Evolutionary conservation across 2,888 invertebrate genomes (phyloP).

Genomic region (Mystacides longicornis): DNA sequence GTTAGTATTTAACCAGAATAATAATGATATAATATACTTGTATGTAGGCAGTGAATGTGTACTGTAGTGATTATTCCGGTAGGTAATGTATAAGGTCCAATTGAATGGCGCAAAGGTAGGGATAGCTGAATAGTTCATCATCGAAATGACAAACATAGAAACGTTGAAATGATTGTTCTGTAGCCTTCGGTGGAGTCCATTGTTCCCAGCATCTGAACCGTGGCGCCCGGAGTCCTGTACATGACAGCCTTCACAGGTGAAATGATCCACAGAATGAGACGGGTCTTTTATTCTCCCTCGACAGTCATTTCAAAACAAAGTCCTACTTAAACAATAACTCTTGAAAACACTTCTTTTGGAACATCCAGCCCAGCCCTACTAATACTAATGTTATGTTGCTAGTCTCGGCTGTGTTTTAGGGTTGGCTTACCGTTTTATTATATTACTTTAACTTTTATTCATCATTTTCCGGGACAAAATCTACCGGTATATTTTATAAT

Average conservation of each 20-base stretch:
- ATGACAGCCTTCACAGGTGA: constrained; percentile 13
- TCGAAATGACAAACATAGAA: background rate
- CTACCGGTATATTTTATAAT: no score
- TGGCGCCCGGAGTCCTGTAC: background rate
- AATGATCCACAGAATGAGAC: constrained; percentile 15
- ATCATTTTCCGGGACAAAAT: no score
- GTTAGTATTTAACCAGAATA: no score
- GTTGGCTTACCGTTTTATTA: no score
- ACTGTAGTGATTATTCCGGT: no score
- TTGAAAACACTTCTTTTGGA: constrained; percentile 11
- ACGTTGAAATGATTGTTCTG: background rate
- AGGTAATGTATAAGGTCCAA: no score
- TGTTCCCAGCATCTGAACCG: background rate
- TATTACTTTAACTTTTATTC: no score
- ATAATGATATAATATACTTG: no score
- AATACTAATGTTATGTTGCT: no score
- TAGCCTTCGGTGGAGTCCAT: background rate
- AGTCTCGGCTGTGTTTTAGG: no score
- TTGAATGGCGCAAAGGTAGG: background rate
- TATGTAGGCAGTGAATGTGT: no score
- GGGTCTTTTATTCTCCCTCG: constrained; percentile 11
- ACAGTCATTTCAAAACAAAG: constrained; percentile 14
- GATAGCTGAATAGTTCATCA: background rate
- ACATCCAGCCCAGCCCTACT: background rate
- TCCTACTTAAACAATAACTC: constrained; percentile 16